phyloP scores from a whole-genome alignment of 2,888 invertebrate species.

The Drosophila merina region DNA sequence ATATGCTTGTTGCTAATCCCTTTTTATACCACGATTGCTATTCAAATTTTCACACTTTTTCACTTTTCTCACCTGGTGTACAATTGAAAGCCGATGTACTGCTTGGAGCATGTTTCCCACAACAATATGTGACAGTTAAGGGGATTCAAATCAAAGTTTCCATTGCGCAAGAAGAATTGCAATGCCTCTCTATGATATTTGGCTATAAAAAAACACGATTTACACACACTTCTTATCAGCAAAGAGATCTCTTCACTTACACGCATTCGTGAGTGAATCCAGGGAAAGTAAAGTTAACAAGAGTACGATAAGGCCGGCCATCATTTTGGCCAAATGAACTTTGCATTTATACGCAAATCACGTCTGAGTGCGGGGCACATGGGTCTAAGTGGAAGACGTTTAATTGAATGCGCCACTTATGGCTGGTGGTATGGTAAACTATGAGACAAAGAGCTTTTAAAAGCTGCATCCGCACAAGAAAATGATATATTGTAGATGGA shows the following conservation, averaged over 20 bases:
- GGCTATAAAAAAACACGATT: conserved; percentile 34
- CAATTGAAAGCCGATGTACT: conserved; percentile 67
- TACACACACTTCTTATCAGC: conserved; percentile 28
- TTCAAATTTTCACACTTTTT: not conserved
- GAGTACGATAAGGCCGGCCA: conserved; percentile 38
- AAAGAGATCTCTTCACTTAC: conserved; percentile 30
- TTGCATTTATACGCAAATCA: conserved; percentile 54
- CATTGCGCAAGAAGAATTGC: conserved; percentile 66
- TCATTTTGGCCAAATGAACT: conserved; percentile 42
- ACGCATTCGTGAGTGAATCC: conserved; percentile 56
- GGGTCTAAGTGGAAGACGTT: conserved; percentile 60
- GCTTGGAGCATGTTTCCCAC: conserved; percentile 69
- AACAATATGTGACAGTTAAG: conserved; percentile 71
- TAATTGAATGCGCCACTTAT: conserved; percentile 66
- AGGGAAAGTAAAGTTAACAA: conserved; percentile 61
- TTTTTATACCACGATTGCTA: too few relatives aligned
- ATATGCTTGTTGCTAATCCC: too few relatives aligned
- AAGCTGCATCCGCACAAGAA: conserved; percentile 42
- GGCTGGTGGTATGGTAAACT: conserved; percentile 35
- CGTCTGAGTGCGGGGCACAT: conserved; percentile 40
- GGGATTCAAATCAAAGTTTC: conserved; percentile 75
- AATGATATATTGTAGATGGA: conserved; percentile 14
- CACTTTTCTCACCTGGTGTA: conserved; percentile 64
- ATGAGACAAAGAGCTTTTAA: conserved; percentile 37
- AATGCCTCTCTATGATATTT: conserved; percentile 52